These are phyloP conservation scores for Muricea muricata DNA, from an alignment of 92 coral and sea anemone genomes.

Conservation along the genomic window DNA sequence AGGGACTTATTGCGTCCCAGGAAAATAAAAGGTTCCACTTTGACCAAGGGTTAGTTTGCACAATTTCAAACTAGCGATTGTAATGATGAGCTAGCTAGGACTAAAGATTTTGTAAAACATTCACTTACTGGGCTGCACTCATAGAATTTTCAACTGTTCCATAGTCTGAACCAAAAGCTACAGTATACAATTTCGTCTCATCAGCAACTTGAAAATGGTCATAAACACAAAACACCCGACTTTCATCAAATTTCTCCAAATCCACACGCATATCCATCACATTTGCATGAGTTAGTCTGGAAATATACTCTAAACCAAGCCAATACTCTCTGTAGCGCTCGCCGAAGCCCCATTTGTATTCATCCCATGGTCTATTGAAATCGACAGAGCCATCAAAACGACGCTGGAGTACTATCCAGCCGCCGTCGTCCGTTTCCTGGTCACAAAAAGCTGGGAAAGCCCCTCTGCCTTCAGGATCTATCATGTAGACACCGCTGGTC, in stretches of 20 bases:
- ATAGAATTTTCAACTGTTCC: not conserved
- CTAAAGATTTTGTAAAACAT: no score
- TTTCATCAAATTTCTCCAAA: conserved; percentile 35
- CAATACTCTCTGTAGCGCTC: conserved; percentile 44
- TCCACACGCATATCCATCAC: conserved; percentile 54
- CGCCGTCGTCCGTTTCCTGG: conserved; percentile 44
- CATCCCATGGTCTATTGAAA: conserved; percentile 64
- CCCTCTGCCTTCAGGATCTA: conserved; percentile 48
- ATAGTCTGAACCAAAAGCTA: not conserved
- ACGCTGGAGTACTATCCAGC: conserved; percentile 49
- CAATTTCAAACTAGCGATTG: no score
- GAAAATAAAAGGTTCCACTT: no score
- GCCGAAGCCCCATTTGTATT: conserved; percentile 70
- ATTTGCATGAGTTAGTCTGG: conserved; percentile 24
- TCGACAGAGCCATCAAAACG: conserved; percentile 54
- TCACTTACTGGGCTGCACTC: not conserved
- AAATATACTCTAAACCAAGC: conserved; percentile 64
- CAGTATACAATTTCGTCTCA: conserved; percentile 41
- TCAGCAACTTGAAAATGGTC: conserved; percentile 22
- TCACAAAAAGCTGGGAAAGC: conserved; percentile 44
- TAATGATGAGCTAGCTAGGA: no score
- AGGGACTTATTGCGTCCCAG: no score
- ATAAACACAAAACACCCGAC: conserved; percentile 35
- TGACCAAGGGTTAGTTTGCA: no score
- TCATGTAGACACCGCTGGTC: conserved; percentile 22